Evolutionary conservation across 2,888 invertebrate genomes (phyloP).

Genomic region (Hyppa rectilinea): DNA sequence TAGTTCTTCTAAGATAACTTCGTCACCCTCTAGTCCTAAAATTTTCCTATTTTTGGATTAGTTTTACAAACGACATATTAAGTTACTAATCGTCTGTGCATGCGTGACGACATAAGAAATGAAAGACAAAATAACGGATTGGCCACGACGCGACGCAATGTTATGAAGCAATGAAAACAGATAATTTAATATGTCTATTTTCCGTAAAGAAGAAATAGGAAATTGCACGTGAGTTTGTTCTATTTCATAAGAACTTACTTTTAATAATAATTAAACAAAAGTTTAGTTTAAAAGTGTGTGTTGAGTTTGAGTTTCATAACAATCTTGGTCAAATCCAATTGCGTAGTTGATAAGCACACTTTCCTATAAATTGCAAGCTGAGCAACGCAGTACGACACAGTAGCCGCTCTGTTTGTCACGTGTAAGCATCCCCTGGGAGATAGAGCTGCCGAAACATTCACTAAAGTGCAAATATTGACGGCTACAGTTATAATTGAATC

Average conservation of each 20-base stretch:
- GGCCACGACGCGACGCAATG: too few relatives aligned
- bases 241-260: not conserved
- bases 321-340: not conserved
- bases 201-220: not conserved
- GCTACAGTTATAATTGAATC: slow-evolving; percentile 59
- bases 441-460: slow-evolving; percentile 15
- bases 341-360: not conserved
- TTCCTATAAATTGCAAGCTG: not conserved
- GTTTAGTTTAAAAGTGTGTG: not conserved
- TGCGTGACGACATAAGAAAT: too few relatives aligned
- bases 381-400: not conserved
- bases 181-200: too few relatives aligned
- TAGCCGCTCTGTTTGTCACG: not conserved
- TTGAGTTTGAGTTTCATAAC: too few relatives aligned
- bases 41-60: too few relatives aligned
- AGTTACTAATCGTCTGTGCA: too few relatives aligned
- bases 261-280: not conserved
- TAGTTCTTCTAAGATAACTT: too few relatives aligned
- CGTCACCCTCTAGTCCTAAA: too few relatives aligned
- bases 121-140: not conserved
- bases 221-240: not conserved
- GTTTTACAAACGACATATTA: too few relatives aligned
- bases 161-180: too few relatives aligned
- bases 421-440: slow-evolving; percentile 22
- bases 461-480: slow-evolving; percentile 64